Evolutionary conservation across 2,888 invertebrate genomes (phyloP), one percentile per base, ranked within the genome.

Genomic region (Deladenus siricidicola): DNA sequence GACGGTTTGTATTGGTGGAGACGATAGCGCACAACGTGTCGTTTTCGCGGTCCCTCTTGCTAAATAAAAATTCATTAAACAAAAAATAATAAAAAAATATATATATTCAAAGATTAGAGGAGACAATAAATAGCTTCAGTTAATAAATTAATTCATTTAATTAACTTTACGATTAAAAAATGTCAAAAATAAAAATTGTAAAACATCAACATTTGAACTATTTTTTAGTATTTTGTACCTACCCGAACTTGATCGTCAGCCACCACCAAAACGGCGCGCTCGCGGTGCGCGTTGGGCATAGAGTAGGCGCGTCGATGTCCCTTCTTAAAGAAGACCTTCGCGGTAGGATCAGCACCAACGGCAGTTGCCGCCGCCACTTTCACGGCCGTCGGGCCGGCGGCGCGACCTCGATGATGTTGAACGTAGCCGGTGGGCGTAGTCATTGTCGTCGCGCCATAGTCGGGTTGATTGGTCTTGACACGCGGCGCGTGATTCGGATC

Each of bases 261-360:
- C 10, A 76, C 76, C n/a, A 74, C 71, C 21, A 76, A 61, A 8
- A 71, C 69, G 56, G 69, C 70, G 30, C 71, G 70, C 34, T 72
- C 75, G 49, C 73, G 69, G 34, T 63, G 58, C 10, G 72, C 73
- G 57, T 72, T 74, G 24, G 77, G 77, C 77, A 78, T 77, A 34
- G 75, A 75, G 68, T 71, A 78, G 42, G 77, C 77, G 23, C 77
- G 59, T 42, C 77, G 63, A 60, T 77, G 77, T 0, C 77, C 77
- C 51, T 75, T 74, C 29, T 69, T 73, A 65, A 72, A 70, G 17
- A 43, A 55, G 3, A 34, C 50, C 17, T 50, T 51, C 19, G 30
- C 24, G 17, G 26, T 66, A 19, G 8, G 26, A 6, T 47, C 10
- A 10, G 58, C 61, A 29, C 4, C 21, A 29, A 4, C n/a, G 8